Evolutionary conservation across 2,888 invertebrate species (phyloP).

Genomic region (Apamea epomidion): DNA sequence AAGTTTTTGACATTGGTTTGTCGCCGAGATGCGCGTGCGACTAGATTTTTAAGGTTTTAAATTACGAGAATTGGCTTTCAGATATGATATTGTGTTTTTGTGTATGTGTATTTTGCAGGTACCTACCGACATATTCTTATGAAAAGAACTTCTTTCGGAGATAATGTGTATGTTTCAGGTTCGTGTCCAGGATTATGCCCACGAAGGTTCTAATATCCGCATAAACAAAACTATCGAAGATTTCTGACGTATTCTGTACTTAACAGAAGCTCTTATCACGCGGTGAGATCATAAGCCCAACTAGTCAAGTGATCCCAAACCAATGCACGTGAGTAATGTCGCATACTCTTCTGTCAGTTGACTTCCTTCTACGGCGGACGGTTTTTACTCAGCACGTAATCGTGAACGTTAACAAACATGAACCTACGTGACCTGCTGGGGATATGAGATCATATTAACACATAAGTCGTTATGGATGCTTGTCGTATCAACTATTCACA

Average conservation of each 20-base stretch:
- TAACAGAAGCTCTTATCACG: neutral
- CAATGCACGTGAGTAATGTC: slow-evolving; percentile 9
- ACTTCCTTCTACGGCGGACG: neutral
- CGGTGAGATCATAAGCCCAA: slow-evolving; percentile 7
- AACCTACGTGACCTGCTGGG: slow-evolving; percentile 45
- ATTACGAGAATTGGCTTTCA: too few relatives aligned
- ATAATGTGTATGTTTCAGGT: neutral
- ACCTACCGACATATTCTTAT: neutral
- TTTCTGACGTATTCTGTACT: neutral
- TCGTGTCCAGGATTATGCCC: neutral
- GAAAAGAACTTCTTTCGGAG: neutral
- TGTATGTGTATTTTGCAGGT: neutral
- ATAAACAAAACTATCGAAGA: too few relatives aligned
- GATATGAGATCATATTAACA: slow-evolving; percentile 46
- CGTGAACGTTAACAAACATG: slow-evolving; percentile 19
- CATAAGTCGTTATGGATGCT: neutral
- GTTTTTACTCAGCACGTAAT: slow-evolving; percentile 31
- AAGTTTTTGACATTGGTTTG: too few relatives aligned
- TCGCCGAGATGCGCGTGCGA: too few relatives aligned
- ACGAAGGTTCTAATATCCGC: neutral
- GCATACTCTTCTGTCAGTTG: neutral
- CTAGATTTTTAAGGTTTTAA: too few relatives aligned
- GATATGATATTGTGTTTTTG: neutral
- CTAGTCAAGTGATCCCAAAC: neutral
- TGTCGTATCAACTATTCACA: slow-evolving; percentile 21